Conservation (phyloP, 2,888 invertebrate genomes). For the Andricus quercusramuli region DNA sequence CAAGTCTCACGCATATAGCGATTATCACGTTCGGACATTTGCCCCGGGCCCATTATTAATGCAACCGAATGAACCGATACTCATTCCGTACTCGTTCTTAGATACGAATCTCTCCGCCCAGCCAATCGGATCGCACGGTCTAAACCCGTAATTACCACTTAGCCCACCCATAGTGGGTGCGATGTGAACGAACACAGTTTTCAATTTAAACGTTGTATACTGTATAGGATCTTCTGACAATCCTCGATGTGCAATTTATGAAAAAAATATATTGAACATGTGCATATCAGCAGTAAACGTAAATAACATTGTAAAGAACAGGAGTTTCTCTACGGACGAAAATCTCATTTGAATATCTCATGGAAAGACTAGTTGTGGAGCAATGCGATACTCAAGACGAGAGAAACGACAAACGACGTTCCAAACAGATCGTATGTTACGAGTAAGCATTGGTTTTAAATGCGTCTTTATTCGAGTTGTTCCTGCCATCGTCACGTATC, state of each 20-base stretch:
- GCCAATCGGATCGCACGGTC: conserved; percentile 71
- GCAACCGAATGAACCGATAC: conserved; percentile 61
- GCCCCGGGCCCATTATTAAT: conserved; percentile 65
- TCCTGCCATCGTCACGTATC: conserved; percentile 57
- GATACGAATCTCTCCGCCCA: conserved; percentile 74
- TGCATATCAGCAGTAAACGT: not conserved
- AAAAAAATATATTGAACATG: conserved; percentile 14
- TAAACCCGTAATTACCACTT: conserved; percentile 73
- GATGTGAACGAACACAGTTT: conserved; percentile 63
- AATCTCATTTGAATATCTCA: conserved; percentile 30
- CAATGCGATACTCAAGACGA: conserved; percentile 43
- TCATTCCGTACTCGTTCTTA: conserved; percentile 64
- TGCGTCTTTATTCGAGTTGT: conserved; percentile 45
- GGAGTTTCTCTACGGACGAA: conserved; percentile 3
- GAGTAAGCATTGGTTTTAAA: conserved; percentile 37
- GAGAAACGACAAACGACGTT: conserved; percentile 36
- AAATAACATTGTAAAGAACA: conserved; percentile 22
- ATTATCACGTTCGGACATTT: conserved; percentile 58
- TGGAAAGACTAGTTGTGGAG: conserved; percentile 30
- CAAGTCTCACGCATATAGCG: conserved; percentile 53
- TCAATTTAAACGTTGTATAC: conserved; percentile 62
- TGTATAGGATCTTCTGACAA: conserved; percentile 16
- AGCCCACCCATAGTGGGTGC: conserved; percentile 74
- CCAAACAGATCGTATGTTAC: conserved; percentile 33
- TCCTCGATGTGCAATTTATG: not conserved